Conservation (phyloP, 2,797 vertebrate genomes). For the Scarus forsteni region DNA sequence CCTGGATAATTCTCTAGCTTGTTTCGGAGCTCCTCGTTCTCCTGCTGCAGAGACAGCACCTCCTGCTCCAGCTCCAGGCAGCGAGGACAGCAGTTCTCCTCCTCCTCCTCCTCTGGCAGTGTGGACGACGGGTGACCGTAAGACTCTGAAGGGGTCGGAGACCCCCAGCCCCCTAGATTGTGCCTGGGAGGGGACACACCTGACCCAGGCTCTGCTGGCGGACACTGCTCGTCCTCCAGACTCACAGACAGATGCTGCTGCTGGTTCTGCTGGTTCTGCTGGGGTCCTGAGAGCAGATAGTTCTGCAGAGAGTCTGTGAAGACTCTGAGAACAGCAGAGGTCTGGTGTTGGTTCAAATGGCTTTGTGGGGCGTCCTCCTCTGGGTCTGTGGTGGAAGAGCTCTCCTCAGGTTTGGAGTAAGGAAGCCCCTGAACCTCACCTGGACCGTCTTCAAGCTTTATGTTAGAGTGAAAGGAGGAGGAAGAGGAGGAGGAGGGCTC, state of each 20-base stretch:
- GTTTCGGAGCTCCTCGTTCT: slow-evolving; percentile 96
- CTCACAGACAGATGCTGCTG: slow-evolving; percentile 69
- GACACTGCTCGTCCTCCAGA: slow-evolving; percentile 84
- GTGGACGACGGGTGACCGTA: slow-evolving; percentile 98
- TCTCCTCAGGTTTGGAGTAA: slow-evolving; percentile 84
- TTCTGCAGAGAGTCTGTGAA: slow-evolving; percentile 98
- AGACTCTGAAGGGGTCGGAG: slow-evolving; percentile 95
- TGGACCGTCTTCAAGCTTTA: slow-evolving; percentile 90
- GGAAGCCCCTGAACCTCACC: slow-evolving; percentile 69
- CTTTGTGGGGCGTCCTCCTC: slow-evolving; percentile 89
- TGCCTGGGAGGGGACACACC: slow-evolving; percentile 88
- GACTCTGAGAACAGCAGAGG: slow-evolving; percentile 94
- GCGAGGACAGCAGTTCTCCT: slow-evolving; percentile 94
- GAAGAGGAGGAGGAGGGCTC: slow-evolving; percentile 86
- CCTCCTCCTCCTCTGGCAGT: slow-evolving; percentile 96
- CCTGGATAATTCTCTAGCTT: slow-evolving; percentile 96
- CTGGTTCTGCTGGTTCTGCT: slow-evolving; percentile 50
- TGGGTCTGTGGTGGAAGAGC: slow-evolving; percentile 82
- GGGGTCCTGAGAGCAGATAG: slow-evolving; percentile 93
- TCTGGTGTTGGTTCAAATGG: slow-evolving; percentile 93
- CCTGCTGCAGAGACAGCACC: slow-evolving; percentile 98
- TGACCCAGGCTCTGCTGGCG: slow-evolving; percentile 78
- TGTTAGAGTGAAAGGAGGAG: slow-evolving; percentile 83
- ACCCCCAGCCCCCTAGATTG: slow-evolving; percentile 94
- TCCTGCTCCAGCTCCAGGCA: slow-evolving; percentile 98